phyloP scores from a whole-genome alignment of 2,113 vertebrate genomes.

The Chionis minor region DNA sequence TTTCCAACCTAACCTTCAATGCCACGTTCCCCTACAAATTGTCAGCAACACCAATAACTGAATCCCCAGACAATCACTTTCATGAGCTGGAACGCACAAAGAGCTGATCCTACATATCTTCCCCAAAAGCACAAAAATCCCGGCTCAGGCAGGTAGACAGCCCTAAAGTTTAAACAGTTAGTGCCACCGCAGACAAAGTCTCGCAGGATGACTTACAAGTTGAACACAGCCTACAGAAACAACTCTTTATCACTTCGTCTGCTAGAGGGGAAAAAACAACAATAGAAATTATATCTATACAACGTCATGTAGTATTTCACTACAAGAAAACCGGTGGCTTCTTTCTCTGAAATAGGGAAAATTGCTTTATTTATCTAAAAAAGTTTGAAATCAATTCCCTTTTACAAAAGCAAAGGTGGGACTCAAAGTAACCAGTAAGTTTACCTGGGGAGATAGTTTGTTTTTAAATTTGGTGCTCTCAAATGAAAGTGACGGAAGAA shows the following conservation, averaged over 20 bases:
- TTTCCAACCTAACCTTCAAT: neutral
- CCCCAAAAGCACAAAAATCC: rapidly evolving
- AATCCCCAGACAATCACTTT: neutral
- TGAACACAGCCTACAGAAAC: neutral
- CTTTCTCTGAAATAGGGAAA: neutral
- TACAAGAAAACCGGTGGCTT: neutral
- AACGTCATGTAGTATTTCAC: neutral
- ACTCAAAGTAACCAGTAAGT: neutral
- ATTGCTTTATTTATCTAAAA: neutral
- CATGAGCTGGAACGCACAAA: neutral
- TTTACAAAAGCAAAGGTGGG: neutral
- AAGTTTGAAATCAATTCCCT: neutral
- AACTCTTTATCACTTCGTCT: neutral
- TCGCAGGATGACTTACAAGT: neutral
- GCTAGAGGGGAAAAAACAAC: neutral
- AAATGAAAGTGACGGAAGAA: neutral
- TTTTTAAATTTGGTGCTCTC: neutral
- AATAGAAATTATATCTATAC: neutral
- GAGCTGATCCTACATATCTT: neutral
- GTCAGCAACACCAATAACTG: neutral
- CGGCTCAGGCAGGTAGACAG: neutral
- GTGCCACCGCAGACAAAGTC: neutral
- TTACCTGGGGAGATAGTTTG: neutral
- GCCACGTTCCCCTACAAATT: neutral
- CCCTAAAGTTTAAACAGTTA: neutral